phyloP scores from a whole-genome alignment of 2,888 invertebrate species.

The Sturmia bella region DNA sequence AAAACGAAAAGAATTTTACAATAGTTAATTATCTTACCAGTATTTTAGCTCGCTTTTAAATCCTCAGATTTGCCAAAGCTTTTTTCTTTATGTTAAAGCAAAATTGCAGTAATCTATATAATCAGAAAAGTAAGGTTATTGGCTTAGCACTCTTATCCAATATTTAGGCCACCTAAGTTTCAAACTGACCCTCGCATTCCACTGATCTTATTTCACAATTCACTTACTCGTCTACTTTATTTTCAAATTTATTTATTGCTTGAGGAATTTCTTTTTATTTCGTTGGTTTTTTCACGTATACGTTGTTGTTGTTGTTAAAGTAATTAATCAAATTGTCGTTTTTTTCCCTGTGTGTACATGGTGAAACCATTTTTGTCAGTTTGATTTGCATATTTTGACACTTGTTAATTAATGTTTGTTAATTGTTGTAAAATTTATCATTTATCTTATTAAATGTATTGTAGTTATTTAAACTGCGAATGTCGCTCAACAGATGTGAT shows the following conservation, averaged over 20 bases:
- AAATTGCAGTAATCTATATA: too few relatives aligned
- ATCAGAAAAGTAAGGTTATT: too few relatives aligned
- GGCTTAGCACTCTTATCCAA: too few relatives aligned
- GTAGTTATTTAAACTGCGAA: not conserved
- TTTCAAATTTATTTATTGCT: slow-evolving; percentile 10
- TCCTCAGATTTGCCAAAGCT: too few relatives aligned
- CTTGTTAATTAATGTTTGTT: slow-evolving; percentile 78
- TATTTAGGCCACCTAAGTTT: too few relatives aligned
- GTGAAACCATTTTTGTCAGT: slow-evolving; percentile 67
- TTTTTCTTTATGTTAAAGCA: too few relatives aligned
- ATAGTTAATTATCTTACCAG: too few relatives aligned
- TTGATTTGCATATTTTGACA: slow-evolving; percentile 79
- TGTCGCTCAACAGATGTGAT: too few relatives aligned
- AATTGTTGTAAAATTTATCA: slow-evolving; percentile 60
- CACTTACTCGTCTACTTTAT: not conserved
- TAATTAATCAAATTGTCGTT: slow-evolving; percentile 66
- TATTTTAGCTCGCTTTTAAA: too few relatives aligned
- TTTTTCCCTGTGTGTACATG: slow-evolving; percentile 18
- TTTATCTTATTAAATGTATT: slow-evolving; percentile 55
- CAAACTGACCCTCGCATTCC: not conserved
- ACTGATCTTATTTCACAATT: slow-evolving; percentile 17
- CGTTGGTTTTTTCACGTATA: not conserved
- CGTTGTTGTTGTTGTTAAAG: not conserved
- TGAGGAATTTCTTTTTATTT: slow-evolving; percentile 1
- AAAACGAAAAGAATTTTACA: too few relatives aligned